Conservation (phyloP, 2,113 vertebrate genomes). For the Xenopus laevis region DNA sequence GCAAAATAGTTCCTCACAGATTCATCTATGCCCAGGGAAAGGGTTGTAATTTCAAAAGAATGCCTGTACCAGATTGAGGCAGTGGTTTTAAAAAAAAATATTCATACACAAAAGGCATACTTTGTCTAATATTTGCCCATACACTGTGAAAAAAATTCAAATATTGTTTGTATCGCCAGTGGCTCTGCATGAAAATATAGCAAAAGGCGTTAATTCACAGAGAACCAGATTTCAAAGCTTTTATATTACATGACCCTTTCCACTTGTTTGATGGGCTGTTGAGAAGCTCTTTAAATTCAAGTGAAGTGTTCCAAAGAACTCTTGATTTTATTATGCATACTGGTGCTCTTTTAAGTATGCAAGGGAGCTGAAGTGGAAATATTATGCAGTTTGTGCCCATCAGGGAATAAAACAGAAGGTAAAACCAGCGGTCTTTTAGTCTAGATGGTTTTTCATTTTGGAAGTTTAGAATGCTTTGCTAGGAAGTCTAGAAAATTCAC, state of each 20-base stretch:
- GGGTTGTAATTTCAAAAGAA: too few relatives aligned
- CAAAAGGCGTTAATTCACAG: background rate
- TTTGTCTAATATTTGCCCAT: too few relatives aligned
- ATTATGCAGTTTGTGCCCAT: conserved; percentile 3
- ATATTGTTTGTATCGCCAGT: too few relatives aligned
- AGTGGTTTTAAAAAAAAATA: too few relatives aligned
- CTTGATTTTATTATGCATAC: conserved; percentile 4
- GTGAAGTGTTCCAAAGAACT: conserved; percentile 1
- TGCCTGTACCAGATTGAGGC: too few relatives aligned
- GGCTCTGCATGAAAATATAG: too few relatives aligned
- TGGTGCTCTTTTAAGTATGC: background rate
- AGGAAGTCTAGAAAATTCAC: background rate
- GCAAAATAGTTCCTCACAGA: too few relatives aligned
- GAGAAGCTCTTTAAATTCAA: conserved; percentile 3
- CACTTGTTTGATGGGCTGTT: background rate
- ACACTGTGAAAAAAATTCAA: too few relatives aligned
- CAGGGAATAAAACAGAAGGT: conserved; percentile 5
- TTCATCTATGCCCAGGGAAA: too few relatives aligned
- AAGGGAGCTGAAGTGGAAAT: conserved; percentile 1
- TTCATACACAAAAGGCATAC: too few relatives aligned
- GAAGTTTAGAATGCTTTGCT: background rate
- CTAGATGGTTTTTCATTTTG: background rate
- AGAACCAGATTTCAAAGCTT: conserved; percentile 1
- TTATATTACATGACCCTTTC: background rate
- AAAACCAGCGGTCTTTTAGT: conserved; percentile 1